Percentiles rank a stretch among this genome's conserved stretches.
These are phyloP conservation scores for Papio anubis DNA, from an alignment of 2,113 vertebrate species.

Conservation along the genomic window DNA sequence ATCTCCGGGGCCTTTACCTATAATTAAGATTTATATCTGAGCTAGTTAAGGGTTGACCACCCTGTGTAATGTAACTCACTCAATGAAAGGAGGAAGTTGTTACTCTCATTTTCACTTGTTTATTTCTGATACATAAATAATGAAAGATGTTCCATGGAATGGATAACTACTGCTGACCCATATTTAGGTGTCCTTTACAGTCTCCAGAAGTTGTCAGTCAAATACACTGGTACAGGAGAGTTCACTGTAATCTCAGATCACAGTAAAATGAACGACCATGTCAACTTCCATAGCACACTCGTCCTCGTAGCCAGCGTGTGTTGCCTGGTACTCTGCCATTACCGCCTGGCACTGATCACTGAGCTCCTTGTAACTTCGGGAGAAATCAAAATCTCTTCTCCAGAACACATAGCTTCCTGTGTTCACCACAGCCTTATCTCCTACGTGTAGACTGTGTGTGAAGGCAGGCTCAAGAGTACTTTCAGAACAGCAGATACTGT, in stretches of 20 bases:
- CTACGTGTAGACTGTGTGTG: neutral
- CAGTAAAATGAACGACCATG: neutral
- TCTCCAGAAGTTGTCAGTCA: neutral
- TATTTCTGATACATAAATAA: neutral
- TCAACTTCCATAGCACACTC: neutral
- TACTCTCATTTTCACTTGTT: neutral
- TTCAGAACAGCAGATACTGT: neutral
- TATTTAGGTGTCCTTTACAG: accelerated
- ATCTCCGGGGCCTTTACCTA: neutral
- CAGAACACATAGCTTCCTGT: neutral
- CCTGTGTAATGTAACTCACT: neutral
- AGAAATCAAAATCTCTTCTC: neutral
- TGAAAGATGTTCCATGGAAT: neutral
- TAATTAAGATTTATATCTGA: neutral
- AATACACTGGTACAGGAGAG: neutral
- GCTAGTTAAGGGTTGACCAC: neutral
- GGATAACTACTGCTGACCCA: too few species aligned
- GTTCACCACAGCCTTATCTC: neutral
- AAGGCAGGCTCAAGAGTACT: neutral
- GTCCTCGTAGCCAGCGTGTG: accelerated
- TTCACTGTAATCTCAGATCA: neutral
- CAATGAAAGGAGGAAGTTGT: neutral
- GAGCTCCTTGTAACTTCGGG: neutral
- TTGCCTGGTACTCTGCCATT: neutral
- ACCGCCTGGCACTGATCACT: neutral